Base-by-base conservation (phyloP, 2,797 vertebrate genomes). In the Chloroceryle inda region DNA sequence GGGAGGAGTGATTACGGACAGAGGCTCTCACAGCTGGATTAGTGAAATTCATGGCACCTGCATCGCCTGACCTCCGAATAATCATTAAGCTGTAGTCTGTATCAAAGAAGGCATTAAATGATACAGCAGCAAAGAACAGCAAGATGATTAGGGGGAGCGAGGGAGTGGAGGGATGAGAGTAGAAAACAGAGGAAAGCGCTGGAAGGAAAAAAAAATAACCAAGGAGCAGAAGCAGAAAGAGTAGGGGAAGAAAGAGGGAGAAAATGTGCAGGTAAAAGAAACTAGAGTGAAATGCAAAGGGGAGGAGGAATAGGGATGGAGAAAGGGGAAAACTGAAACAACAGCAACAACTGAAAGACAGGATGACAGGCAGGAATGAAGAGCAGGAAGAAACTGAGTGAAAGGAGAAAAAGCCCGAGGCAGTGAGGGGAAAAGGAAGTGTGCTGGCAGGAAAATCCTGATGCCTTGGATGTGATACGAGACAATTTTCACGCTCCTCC, bases 21-120 rank as follows among this genome's bases (percentile, higher is more conserved):
- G 97, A 98, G 97, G 97, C 97, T 97, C 97, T 98, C 97, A 96
- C 97, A 98, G 98, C 94, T 88, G 83, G 97, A 96, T 97, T 96
- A 92, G 96, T 82, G 90, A 97, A 97, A 97, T 96, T 97, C 97
- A 64, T 90, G 97, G 98, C 98, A 98, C 98, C 98, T 98, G 98
- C 98, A 95, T 97, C 86, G 97, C 98, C 97, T 98, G 98, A 98
- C 97, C 97, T 96, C 94, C n/a, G 89, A 97, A 98, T 98, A 98
- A 98, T 98, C 97, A 94, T 96, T 97, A 98, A 96, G 98, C 97
- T 98, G 97, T 97, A 97, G 96, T 97, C 97, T 94, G 96, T 96
- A 98, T 98, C 98, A 98, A 98, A 98, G 98, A 89, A 97, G 95
- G 97, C 98, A 98, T 98, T 98, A 98, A 96, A 98, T 85, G 98